Evolutionary conservation across 2,797 vertebrate species (phyloP), one percentile per base, ranked within the genome.

Genomic region (Triplophysa yarkandensis): DNA sequence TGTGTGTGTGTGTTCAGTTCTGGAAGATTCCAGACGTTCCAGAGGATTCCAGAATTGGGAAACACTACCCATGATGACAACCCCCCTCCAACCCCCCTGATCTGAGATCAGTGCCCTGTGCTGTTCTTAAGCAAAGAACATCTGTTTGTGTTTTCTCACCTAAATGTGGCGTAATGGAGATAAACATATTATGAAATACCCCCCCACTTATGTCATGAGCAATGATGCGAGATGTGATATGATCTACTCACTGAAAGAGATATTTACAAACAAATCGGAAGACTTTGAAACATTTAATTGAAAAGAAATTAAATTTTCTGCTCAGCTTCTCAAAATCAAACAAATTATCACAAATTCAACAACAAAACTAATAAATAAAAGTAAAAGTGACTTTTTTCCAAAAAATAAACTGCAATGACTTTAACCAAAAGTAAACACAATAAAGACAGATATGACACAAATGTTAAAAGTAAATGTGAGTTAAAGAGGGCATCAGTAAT

Each of bases 131-230:
- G 0, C 32, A 39, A 52, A 25, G 50, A 25, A 71, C 69, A 71
- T 71, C 69, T 71, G 69, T 28, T 72, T 27, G 50, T 10, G 21
- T 52, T 48, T 61, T 21, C 27, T 36, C 57, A 17, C 6, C 52
- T 43, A 3, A 57, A 16, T 17, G 5, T 55, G 23, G 23, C 2
- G 13, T 27, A 57, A 50, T 41, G 17, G 44, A 52, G 1, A n/a
- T 11, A 23, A 52, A 62, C 3, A 61, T 61, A 48, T 61, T 61
- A 48, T 71, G 41, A 61, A 71, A 71, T 48, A n/a, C 41, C 55
- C 34, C n/a, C 68, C 41, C 55, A 34, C 68, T 6, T 17, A 44
- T 14, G 6, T 44, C 39, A 14, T 13, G 14, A 27, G 6, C 11
- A 16, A 8, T n/a, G 44, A 52, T 52, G 2, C 11, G 4, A 50